These are phyloP conservation scores for Gila orcuttii DNA, from an alignment of 2,113 vertebrate species.

Conservation along the genomic window DNA sequence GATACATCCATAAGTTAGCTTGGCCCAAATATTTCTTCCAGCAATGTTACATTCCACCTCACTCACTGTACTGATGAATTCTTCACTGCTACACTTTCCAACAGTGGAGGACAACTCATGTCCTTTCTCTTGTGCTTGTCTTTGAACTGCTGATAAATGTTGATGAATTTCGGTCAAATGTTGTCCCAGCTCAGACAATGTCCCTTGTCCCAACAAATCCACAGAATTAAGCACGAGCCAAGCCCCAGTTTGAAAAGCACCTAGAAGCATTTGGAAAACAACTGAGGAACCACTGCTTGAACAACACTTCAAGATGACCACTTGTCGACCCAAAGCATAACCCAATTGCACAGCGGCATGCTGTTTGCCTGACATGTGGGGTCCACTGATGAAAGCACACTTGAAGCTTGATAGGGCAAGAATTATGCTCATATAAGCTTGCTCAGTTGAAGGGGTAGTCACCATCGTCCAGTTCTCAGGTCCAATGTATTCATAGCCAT, in stretches of 20 bases:
- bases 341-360: constrained; percentile 72
- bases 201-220: constrained; percentile 68
- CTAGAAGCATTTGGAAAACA: constrained; percentile 76
- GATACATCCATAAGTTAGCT: constrained; percentile 77
- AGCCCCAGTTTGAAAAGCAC: constrained; percentile 80
- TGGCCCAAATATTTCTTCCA: constrained; percentile 68
- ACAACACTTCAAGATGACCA: constrained; percentile 75
- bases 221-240: constrained; percentile 79
- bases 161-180: constrained; percentile 72
- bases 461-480: constrained; percentile 71
- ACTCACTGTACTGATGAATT: constrained; percentile 10
- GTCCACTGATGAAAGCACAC: constrained; percentile 77
- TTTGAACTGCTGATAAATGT: constrained; percentile 64
- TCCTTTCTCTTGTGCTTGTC: not conserved
- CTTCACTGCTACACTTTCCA: not conserved
- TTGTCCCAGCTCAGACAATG: constrained; percentile 77
- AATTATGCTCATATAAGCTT: constrained; percentile 77
- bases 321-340: constrained; percentile 76
- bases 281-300: constrained; percentile 57
- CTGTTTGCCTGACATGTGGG: constrained; percentile 74
- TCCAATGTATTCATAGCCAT: constrained; percentile 84
- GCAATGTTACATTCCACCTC: constrained; percentile 62
- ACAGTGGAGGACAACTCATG: constrained; percentile 10
- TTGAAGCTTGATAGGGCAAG: constrained; percentile 78
- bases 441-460: constrained; percentile 75